Evolutionary conservation across 2,113 vertebrate species (phyloP).

Genomic region (Ahaetulla prasina): DNA sequence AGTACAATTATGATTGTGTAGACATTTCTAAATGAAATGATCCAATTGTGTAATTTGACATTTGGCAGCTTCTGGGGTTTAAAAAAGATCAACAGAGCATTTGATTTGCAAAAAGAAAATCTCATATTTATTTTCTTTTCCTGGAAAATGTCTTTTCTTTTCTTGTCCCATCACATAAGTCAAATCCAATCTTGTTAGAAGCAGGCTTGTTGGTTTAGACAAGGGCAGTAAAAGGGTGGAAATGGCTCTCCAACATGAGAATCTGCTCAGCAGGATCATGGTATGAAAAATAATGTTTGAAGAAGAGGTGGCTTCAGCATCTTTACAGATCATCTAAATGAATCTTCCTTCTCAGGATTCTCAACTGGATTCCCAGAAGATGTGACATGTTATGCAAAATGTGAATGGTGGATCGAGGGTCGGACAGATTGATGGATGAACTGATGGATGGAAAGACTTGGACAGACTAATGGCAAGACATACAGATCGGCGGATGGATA

Average conservation of each 20-base stretch:
- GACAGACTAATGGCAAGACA: not conserved
- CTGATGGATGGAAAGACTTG: not conserved
- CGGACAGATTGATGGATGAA: not conserved
- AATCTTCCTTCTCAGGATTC: not conserved
- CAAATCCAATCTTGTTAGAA: not conserved
- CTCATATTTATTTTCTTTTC: not conserved
- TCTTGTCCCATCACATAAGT: not conserved
- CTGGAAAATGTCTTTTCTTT: not conserved
- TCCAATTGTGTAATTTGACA: not conserved
- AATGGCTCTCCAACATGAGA: not conserved
- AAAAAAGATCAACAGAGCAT: not conserved
- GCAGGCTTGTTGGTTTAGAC: not conserved
- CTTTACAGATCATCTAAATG: not conserved
- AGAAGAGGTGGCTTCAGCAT: not conserved
- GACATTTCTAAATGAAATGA: not conserved
- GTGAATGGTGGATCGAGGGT: not conserved
- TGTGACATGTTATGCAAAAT: not conserved
- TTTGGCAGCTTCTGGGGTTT: not conserved
- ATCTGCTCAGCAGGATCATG: not conserved
- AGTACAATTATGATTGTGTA: not conserved
- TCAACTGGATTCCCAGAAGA: not conserved
- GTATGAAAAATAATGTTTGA: not conserved
- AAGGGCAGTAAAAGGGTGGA: not conserved
- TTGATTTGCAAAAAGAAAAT: not conserved
- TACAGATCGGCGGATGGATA: not conserved